Percentiles rank a stretch among this genome's conserved stretches.
phyloP scores from a whole-genome alignment of 2,113 vertebrate genomes.

The Abramis brama region DNA sequence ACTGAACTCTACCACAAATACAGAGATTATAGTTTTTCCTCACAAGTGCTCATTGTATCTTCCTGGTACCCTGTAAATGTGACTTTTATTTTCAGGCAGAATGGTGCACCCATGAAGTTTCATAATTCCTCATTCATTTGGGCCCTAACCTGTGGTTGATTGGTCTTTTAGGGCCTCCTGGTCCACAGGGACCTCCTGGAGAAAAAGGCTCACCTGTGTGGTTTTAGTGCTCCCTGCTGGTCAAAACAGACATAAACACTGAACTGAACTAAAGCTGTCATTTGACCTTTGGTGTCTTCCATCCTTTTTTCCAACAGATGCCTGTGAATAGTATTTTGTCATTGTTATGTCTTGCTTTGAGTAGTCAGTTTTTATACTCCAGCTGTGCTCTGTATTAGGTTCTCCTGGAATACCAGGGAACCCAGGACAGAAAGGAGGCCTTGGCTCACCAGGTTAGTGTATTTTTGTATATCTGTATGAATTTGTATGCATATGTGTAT shows the following conservation, averaged over 20 bases:
- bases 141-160: neutral
- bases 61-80: neutral
- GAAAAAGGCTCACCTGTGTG: slow-evolving; percentile 43
- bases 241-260: neutral
- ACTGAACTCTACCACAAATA: neutral
- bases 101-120: neutral
- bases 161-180: slow-evolving; percentile 37
- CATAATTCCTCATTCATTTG: neutral
- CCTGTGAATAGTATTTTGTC: neutral
- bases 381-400: slow-evolving; percentile 34
- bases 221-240: slow-evolving; percentile 37
- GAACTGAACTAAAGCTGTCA: neutral
- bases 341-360: neutral
- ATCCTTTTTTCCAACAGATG: neutral
- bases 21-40: neutral
- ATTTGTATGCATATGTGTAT: neutral
- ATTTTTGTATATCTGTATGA: neutral
- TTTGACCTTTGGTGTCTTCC: neutral
- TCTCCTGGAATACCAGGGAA: slow-evolving; percentile 14
- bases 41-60: neutral
- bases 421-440: slow-evolving; percentile 28
- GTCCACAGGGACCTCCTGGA: slow-evolving; percentile 27
- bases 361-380: neutral
- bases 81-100: neutral
- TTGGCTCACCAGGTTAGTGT: slow-evolving; percentile 43